Conservation (phyloP, 1,140 invertebrate species). For the Apis florea region DNA sequence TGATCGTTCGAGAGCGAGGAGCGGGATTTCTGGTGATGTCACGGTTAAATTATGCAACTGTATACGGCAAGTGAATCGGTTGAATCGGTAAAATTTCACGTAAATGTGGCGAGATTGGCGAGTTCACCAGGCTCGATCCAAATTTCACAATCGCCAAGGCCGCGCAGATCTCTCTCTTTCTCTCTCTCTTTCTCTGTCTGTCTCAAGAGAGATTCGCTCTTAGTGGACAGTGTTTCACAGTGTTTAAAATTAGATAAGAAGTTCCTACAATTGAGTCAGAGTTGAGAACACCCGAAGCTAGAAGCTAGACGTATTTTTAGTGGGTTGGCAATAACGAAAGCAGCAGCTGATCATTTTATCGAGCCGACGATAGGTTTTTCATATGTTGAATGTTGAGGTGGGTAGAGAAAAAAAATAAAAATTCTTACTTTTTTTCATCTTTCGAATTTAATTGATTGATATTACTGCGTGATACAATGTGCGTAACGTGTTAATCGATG, state of each 20-base stretch:
- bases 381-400: not conserved
- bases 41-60: not conserved
- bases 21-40: not conserved
- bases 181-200: not conserved
- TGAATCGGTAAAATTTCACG: not conserved
- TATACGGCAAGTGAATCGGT: not conserved
- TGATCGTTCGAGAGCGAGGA: not conserved
- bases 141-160: slow-evolving; percentile 54
- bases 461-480: no score
- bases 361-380: slow-evolving; percentile 38
- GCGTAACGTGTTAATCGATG: no score
- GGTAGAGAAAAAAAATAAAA: no score
- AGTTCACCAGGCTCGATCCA: slow-evolving; percentile 26
- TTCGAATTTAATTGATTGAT: no score
- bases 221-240: slow-evolving; percentile 50
- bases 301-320: slow-evolving; percentile 64
- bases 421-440: no score
- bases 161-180: slow-evolving; percentile 12
- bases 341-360: slow-evolving; percentile 61
- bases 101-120: not conserved
- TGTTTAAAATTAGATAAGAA: slow-evolving; percentile 65
- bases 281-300: slow-evolving; percentile 28
- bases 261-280: slow-evolving; percentile 61
- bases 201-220: slow-evolving; percentile 16
- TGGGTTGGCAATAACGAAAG: slow-evolving; percentile 55